These are phyloP conservation scores for Taxidea taxus DNA, from an alignment of 2,113 vertebrate species.

Conservation along the genomic window DNA sequence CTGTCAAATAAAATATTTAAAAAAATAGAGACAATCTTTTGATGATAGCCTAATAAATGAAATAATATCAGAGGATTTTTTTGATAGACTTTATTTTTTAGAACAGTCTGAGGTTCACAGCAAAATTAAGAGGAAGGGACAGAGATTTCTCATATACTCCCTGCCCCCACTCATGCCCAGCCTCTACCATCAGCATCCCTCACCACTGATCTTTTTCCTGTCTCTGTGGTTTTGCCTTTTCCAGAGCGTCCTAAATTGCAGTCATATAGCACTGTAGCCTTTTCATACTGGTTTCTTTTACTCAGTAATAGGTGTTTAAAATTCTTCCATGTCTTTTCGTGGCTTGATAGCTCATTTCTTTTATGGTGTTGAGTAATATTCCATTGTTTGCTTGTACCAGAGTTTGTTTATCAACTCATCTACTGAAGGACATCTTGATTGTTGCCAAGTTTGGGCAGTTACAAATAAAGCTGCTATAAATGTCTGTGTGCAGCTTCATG, in stretches of 20 bases:
- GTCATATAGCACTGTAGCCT: background rate
- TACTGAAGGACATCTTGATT: background rate
- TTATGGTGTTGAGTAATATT: background rate
- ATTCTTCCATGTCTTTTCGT: background rate
- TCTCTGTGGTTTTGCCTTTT: background rate
- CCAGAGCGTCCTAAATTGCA: background rate
- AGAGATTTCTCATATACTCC: background rate
- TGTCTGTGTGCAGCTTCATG: background rate
- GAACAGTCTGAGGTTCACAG: background rate
- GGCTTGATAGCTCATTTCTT: background rate
- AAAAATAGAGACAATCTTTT: background rate
- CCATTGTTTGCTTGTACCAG: background rate
- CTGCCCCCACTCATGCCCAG: too few species aligned
- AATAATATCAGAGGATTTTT: background rate
- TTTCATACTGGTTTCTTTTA: background rate
- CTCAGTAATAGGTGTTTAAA: background rate
- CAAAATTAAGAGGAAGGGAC: background rate
- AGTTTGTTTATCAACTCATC: background rate
- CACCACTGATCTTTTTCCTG: background rate
- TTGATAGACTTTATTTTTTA: background rate
- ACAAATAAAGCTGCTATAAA: background rate
- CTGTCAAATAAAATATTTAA: too few species aligned
- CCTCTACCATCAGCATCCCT: background rate
- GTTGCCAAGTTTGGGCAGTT: background rate
- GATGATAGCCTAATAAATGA: background rate